Evolutionary conservation across 2,888 invertebrate genomes (phyloP), one percentile per base, ranked within the genome.

Genomic region (Cenopis cana): DNA sequence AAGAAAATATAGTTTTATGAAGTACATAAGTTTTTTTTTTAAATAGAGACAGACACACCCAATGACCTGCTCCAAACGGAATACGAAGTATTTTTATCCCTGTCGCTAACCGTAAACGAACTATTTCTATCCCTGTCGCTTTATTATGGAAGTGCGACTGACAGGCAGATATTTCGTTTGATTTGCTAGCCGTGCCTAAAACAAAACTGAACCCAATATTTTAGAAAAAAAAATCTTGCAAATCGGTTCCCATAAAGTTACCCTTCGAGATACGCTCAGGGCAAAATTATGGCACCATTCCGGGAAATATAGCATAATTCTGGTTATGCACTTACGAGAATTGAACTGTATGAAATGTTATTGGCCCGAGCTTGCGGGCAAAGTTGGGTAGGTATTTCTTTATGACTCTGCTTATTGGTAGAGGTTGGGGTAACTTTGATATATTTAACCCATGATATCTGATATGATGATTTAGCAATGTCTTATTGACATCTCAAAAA

Each of bases 291-390:
- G 82, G 75, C 73, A 10, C 72, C 73, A 75, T 74, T 62, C 76
- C 79, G 79, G 74, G 74, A 79, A 74, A 78, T 76, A 80, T 81
- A n/a, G n/a, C 78, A 82, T 84, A 85, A 82, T 83, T 84, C 82
- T 54, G 56, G 80, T 84, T 82, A 86, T 85, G 85, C 88, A 88
- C 88, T 88, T 82, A 82, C 80, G 84, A 77, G 87, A 86, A 88
- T 89, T 87, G 86, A 87, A 83, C 84, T 71, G 56, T 59, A 72
- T 78, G 79, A 79, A 76, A 79, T 82, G 76, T 76, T 77, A 56
- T 46, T 18, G 54, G 61, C 55, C 65, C 14, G 59, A 41, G 46
- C 41, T 66, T 49, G 24, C 20, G 66, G 55, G 49, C 24, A 49
- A 61, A 50, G 56, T 60, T 41, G 38, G 29, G 52, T 54, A 9